Base-by-base conservation (phyloP, 2,797 vertebrate genomes). In the Malurus splendens region DNA sequence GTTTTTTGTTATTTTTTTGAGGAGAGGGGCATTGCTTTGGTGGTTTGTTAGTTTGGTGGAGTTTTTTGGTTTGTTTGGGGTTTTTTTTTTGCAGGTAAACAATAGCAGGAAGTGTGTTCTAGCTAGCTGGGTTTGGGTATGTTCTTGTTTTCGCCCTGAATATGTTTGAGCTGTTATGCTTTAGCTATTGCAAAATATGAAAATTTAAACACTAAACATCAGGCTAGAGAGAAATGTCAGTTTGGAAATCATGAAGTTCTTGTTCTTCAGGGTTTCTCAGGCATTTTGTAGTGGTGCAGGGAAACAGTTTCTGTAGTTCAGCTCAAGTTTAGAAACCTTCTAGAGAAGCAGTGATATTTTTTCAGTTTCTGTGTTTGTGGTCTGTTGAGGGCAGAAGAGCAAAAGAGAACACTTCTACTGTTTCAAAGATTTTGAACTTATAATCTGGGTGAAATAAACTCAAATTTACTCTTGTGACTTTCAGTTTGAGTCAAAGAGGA, bases 11-110 rank as follows among this genome's bases (percentile, higher is more conserved):
- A 1, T 3, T 8, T 36, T 28, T 38, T 33, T 18, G 11, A 6
- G 39, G 15, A 32, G 39, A 36, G 8, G 20, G 25, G 5, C 30
- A 38, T 42, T 61, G n/a, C 13, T 60, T 42, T 36, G 42, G 6
- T 42, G 20, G 8, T 11, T 55, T n/a, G 4, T 2, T 28, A 9
- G 15, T 25, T 38, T 20, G 6, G 14, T 36, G 23, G 6, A 0
- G 18, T 33, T 20, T 38, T 19, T 52, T 19, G 6, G 15, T 28
- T 25, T 14, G 30, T 36, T 16, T 36, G 12, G 4, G n/a, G 8
- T 10, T 15, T n/a, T 33, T 54, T 54, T 60, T 60, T 42, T 50
- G 5, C 10, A 61, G 57, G 39, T 64, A 56, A 60, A 14, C 68
- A 44, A 36, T n/a, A 44, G 18, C 20, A 64, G 20, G 71, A 54